Evolutionary conservation across 2,797 vertebrate genomes (phyloP), one percentile per base, ranked within the genome.

Genomic region (Sebastes diaconus): DNA sequence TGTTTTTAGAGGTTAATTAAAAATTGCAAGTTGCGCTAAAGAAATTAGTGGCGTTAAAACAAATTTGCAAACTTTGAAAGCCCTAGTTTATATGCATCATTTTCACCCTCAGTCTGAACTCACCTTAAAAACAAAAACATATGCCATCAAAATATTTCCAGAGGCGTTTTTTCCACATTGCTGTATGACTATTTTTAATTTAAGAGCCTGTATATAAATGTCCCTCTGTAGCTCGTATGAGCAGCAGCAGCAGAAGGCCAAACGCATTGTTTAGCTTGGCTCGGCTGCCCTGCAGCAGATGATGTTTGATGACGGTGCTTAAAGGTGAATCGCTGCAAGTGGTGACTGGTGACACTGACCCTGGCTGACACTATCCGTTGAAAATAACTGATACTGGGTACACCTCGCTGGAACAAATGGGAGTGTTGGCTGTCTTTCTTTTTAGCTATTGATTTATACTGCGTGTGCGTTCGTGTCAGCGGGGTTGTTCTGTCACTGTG

Each of bases 281-380:
- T 20, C 5, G 1, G 0, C 16, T 6, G 18, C 54, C 9, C 22
- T 8, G 52, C 75, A 71, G 57, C 39, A 10, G 24, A 57, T 79
- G 32, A 72, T 84, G 74, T 74, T 81, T 80, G 73, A 87, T 86
- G 71, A 68, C 81, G 14, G n/a, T 13, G n/a, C 66, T 83, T n/a
- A 4, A 42, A 42, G 50, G 64, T 25, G 42, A 73, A 80, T 36
- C 68, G 46, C 74, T 20, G 25, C 72, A 70, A 68, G 54, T 24
- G 25, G 39, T 50, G 16, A 50, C 67, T 18, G 67, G 63, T 79
- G 82, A 84, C 84, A 76, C 2, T 87, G 85, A 83, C 84, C 80
- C 30, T 52, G 39, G 39, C 39, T 42, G 68, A 18, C 22, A 9
- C 27, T 5, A 12, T 67, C 54, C 36, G 14, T 73, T 87, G 61